Conservation (phyloP, 2,888 invertebrate genomes). For the Pachliopta kotzebuea region DNA sequence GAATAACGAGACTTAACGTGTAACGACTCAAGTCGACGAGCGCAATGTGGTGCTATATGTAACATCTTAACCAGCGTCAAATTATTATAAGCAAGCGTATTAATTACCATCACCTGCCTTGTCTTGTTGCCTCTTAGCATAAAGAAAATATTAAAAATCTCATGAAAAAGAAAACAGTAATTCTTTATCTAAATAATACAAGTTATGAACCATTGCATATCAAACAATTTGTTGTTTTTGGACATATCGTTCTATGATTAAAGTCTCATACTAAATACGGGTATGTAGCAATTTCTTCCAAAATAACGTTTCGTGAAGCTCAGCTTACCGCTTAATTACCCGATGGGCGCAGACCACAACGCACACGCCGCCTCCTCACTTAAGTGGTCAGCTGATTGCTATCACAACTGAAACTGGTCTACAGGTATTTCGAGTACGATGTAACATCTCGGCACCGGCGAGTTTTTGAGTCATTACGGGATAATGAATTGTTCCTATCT, state of each 20-base stretch:
- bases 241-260: background rate
- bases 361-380: conserved; percentile 10
- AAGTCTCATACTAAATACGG: background rate
- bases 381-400: conserved; percentile 18
- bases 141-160: too few species aligned
- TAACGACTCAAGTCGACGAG: too few species aligned
- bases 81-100: too few species aligned
- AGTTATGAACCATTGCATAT: too few species aligned
- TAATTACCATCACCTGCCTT: too few species aligned
- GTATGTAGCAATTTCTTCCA: conserved; percentile 1
- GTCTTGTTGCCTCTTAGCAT: too few species aligned
- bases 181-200: too few species aligned
- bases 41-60: too few species aligned
- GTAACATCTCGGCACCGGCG: conserved; percentile 5
- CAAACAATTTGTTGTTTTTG: background rate
- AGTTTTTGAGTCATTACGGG: conserved; percentile 18
- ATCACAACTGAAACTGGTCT: conserved; percentile 21
- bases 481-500: conserved; percentile 16
- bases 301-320: conserved; percentile 12
- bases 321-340: conserved; percentile 19
- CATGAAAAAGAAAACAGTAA: too few species aligned
- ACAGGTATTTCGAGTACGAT: conserved; percentile 21
- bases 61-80: too few species aligned
- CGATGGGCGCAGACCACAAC: conserved; percentile 6
- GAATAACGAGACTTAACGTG: too few species aligned